A percentile compares a stretch with the other conserved stretches of the same genome.
phyloP scores from a whole-genome alignment of 2,888 invertebrate species.

The Trichacis sp. region DNA sequence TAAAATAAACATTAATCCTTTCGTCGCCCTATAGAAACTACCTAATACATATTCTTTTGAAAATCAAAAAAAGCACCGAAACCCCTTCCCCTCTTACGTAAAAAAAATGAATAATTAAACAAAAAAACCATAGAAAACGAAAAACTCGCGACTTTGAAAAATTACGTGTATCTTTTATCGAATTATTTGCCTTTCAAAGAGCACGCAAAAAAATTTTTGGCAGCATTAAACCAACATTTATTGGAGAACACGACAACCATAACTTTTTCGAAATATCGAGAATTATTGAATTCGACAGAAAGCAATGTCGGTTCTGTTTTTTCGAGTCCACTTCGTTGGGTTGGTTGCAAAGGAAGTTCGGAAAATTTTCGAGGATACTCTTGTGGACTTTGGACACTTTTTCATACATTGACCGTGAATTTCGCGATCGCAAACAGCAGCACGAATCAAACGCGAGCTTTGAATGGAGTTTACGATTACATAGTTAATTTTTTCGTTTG shows the following conservation, averaged over 20 bases:
- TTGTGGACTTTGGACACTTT: conserved; percentile 95
- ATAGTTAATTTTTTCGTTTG: conserved; percentile 95
- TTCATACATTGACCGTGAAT: conserved; percentile 90
- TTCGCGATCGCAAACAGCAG: conserved; percentile 46
- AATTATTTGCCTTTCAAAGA: conserved; percentile 84
- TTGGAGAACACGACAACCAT: conserved; percentile 71
- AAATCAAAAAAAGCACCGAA: too few relatives aligned
- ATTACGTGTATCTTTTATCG: conserved; percentile 79
- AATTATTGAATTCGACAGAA: conserved; percentile 73
- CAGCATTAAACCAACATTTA: conserved; percentile 72
- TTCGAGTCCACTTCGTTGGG: conserved; percentile 72
- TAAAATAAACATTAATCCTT: too few relatives aligned
- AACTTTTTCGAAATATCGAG: conserved; percentile 74
- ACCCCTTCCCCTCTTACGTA: too few relatives aligned
- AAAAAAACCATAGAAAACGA: conserved; percentile 79
- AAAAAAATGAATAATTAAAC: too few relatives aligned
- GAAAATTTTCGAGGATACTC: conserved; percentile 86
- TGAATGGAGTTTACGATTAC: conserved; percentile 88
- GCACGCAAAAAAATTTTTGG: conserved; percentile 69
- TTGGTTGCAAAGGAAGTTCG: conserved; percentile 86
- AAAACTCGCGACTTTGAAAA: conserved; percentile 78
- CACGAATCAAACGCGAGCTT: conserved; percentile 75
- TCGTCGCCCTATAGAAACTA: too few relatives aligned
- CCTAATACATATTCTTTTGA: too few relatives aligned
- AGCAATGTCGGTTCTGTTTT: conserved; percentile 73